phyloP scores from a whole-genome alignment of 1,140 invertebrate species.

The Acyrthosiphon pisum region DNA sequence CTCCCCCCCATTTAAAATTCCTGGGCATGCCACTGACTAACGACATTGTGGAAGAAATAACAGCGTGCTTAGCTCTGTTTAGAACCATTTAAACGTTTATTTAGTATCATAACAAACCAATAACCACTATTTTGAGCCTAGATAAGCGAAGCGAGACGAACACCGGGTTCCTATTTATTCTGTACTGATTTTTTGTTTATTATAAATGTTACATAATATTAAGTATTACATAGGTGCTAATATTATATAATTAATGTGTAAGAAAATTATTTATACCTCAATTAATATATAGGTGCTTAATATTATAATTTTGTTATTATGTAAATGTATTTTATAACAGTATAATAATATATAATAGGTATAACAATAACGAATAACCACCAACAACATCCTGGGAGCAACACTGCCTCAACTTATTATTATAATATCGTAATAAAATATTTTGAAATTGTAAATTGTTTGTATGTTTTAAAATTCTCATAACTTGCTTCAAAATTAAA shows the following conservation, averaged over 20 bases:
- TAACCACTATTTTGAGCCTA: neutral
- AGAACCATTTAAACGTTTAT: neutral
- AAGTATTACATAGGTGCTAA: neutral
- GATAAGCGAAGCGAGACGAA: neutral
- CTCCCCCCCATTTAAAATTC: too few species aligned
- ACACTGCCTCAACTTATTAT: neutral
- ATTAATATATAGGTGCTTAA: neutral
- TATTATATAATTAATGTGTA: neutral
- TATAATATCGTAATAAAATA: neutral
- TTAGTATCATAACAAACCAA: neutral
- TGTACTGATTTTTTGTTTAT: neutral
- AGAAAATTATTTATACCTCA: neutral
- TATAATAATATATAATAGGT: neutral
- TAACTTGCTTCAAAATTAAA: too few species aligned
- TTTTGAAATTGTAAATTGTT: neutral
- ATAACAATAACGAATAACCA: neutral
- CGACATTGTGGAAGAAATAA: neutral
- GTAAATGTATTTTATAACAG: neutral
- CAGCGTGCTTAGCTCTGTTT: neutral
- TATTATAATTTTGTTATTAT: neutral
- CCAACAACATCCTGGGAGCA: neutral
- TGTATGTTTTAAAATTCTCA: neutral
- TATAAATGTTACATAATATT: neutral
- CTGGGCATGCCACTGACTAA: too few species aligned
- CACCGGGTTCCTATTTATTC: neutral